Evolutionary conservation across 1,140 invertebrate genomes (phyloP), one percentile per base, ranked within the genome.

Genomic region (Diachasma alloeum): DNA sequence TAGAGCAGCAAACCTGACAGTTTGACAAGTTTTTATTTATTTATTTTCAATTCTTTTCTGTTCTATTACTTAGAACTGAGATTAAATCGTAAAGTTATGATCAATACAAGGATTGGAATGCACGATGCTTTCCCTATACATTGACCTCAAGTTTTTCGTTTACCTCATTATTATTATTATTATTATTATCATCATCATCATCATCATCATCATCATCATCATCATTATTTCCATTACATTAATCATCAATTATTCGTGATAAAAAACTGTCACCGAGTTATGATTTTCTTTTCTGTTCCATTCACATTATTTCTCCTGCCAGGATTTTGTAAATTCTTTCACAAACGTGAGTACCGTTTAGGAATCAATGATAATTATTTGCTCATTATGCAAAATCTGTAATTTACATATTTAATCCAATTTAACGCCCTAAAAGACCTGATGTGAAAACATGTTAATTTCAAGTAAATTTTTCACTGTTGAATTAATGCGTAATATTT

Each of bases 281-380:
- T 76, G 37, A 77, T 81, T 78, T 75, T 74, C 78, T 80, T 84
- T 83, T 84, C 82, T 85, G 83, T 85, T 85, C 78, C 83, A 85
- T 84, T 83, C 79, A 78, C 80, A 81, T 83, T 84, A 74, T 78
- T 83, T 78, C 79, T 73, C 78, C 81, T 78, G 78, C 79, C 82
- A 85, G 84, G 83, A 85, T 83, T 83, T 85, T 84, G 81, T 83
- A 83, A 82, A 80, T 83, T 85, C 81, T 81, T 81, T 83, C 81
- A 81, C 72, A 82, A 83, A 85, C 84, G 84, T 85, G 83, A 85
- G 84, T 85, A 85, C 83, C 73, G 76, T 68, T 69, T 74, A 79
- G 75, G 77, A 73, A 76, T 82, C 75, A 59, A 76, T 79, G 74
- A 76, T 74, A 59, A 76, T 78, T 39, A 68, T 67, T 59, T 74